Percentiles rank a stretch among this genome's conserved stretches.
phyloP scores from a whole-genome alignment of 2,797 vertebrate genomes.

The Melanotaenia nigrans region DNA sequence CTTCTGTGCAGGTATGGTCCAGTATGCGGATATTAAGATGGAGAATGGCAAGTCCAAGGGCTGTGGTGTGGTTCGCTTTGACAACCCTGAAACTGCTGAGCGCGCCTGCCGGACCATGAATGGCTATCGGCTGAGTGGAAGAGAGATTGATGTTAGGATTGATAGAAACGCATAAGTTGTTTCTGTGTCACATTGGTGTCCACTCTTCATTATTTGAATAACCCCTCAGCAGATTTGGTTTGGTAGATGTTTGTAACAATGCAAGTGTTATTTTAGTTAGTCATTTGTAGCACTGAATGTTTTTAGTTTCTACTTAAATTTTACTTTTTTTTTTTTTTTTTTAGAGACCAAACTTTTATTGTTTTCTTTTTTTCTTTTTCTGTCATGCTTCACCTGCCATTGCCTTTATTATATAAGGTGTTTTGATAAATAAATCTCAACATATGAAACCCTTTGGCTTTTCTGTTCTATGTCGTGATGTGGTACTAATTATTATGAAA shows the following conservation, averaged over 20 bases:
- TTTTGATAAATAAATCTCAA: constrained; percentile 85
- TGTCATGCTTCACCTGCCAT: constrained; percentile 62
- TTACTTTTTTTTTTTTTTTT: constrained; percentile 28
- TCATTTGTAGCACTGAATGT: constrained; percentile 10
- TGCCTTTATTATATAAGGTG: constrained; percentile 77
- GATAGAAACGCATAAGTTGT: constrained; percentile 92
- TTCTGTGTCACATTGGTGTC: constrained; percentile 37
- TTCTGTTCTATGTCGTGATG: background rate
- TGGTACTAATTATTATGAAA: background rate
- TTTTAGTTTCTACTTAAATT: constrained; percentile 71
- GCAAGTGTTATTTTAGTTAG: constrained; percentile 66
- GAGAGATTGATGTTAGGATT: constrained; percentile 97
- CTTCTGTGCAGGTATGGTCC: constrained; percentile 88
- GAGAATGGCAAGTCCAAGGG: constrained; percentile 99
- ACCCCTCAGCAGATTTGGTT: constrained; percentile 50
- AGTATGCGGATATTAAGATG: constrained; percentile 98
- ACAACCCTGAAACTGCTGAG: constrained; percentile 94
- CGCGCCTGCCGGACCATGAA: constrained; percentile 97
- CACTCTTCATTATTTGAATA: constrained; percentile 39
- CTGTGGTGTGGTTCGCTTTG: constrained; percentile 95
- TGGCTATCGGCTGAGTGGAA: constrained; percentile 91
- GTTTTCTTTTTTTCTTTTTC: constrained; percentile 39
- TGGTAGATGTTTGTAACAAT: constrained; percentile 56
- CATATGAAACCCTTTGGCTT: constrained; percentile 37
- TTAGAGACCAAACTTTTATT: constrained; percentile 78